phyloP scores from a whole-genome alignment of 2,797 vertebrate genomes.

The Lithobates sylvaticus region DNA sequence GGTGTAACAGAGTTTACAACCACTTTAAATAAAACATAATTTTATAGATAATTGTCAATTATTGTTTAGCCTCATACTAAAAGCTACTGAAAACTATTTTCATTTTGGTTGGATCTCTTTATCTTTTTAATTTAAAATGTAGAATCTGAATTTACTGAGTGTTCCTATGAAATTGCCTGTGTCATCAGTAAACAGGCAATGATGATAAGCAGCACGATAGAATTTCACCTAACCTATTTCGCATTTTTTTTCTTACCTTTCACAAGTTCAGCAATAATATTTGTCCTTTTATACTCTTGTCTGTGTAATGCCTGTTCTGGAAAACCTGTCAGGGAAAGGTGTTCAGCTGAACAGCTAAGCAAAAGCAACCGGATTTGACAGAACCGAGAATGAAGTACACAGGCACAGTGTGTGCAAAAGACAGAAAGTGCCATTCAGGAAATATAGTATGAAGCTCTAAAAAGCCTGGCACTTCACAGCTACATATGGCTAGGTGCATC shows the following conservation, averaged over 20 bases:
- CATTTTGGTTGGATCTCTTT: no score
- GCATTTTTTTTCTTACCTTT: neutral
- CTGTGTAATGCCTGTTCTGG: neutral
- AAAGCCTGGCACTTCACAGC: slow-evolving; percentile 31
- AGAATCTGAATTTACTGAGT: no score
- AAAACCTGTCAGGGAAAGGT: slow-evolving; percentile 29
- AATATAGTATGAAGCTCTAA: slow-evolving; percentile 25
- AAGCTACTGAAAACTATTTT: no score
- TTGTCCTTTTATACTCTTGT: neutral
- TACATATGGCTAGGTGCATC: slow-evolving; percentile 42
- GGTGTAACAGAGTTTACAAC: no score
- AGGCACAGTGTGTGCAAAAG: slow-evolving; percentile 24
- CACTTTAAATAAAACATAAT: no score
- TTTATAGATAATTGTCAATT: no score
- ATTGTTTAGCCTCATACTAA: no score
- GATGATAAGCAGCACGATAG: neutral
- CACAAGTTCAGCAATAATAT: neutral
- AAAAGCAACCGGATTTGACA: slow-evolving; percentile 44
- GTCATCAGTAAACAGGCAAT: neutral
- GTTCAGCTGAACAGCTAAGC: slow-evolving; percentile 17
- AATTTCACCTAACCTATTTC: neutral
- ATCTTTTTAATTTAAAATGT: no score
- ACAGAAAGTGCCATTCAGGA: slow-evolving; percentile 45
- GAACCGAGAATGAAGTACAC: slow-evolving; percentile 23
- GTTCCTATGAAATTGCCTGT: neutral